Evolutionary conservation across 1,140 invertebrate genomes (phyloP).

Genomic region (Diorhabda sublineata): DNA sequence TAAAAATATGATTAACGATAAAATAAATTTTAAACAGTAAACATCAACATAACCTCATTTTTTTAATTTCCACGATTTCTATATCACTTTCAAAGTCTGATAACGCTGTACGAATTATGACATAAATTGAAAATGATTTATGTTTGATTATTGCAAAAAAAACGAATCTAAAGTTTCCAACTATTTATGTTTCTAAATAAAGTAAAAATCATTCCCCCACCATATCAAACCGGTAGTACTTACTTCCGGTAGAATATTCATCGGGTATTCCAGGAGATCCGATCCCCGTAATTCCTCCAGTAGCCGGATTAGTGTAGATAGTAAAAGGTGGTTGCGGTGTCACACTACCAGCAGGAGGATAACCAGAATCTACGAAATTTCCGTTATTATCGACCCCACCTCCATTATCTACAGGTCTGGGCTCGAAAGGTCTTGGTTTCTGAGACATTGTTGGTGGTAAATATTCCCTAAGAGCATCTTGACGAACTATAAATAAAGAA

Average conservation of each 20-base stretch:
- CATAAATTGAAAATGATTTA: too few species aligned
- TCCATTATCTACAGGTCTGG: constrained; percentile 48
- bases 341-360: constrained; percentile 38
- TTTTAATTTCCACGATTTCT: too few species aligned
- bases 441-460: constrained; percentile 61
- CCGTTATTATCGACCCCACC: constrained; percentile 10
- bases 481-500: constrained; percentile 54
- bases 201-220: too few species aligned
- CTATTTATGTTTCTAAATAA: too few species aligned
- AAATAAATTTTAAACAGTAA: too few species aligned
- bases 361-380: constrained; percentile 28
- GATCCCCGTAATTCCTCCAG: constrained; percentile 1
- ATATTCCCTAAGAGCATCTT: constrained; percentile 53
- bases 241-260: constrained; percentile 1
- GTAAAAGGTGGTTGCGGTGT: constrained; percentile 35
- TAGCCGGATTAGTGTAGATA: constrained; percentile 25
- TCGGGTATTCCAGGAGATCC: neutral
- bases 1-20: too few species aligned
- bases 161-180: too few species aligned
- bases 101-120: too few species aligned
- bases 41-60: too few species aligned
- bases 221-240: neutral
- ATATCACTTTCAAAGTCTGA: too few species aligned
- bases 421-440: constrained; percentile 63
- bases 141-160: too few species aligned